These are phyloP conservation scores for Sesamia nonagrioides DNA, from an alignment of 1,140 invertebrate genomes.

Conservation along the genomic window DNA sequence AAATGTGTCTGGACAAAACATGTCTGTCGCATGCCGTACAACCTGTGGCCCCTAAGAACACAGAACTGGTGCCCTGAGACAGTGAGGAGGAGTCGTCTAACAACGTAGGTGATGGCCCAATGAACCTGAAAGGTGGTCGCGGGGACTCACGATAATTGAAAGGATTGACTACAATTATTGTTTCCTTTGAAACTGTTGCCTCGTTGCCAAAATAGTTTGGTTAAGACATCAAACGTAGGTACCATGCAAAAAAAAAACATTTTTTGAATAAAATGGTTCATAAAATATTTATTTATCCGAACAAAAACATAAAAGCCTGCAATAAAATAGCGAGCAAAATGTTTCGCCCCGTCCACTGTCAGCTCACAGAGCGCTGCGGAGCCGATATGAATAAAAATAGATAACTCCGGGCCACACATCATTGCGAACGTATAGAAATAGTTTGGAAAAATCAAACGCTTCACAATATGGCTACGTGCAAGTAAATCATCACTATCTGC, in stretches of 20 bases:
- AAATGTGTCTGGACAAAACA: no score
- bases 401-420: conserved; percentile 30
- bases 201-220: no score
- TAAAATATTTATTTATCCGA: conserved; percentile 26
- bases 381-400: conserved; percentile 40
- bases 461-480: not conserved
- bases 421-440: conserved; percentile 25
- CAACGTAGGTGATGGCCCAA: no score
- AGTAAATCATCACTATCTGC: not conserved
- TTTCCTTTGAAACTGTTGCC: no score
- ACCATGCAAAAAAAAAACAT: not conserved
- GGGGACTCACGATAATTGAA: no score
- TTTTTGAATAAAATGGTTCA: not conserved
- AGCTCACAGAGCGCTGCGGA: not conserved
- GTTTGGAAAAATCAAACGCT: conserved; percentile 23
- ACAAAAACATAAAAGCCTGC: conserved; percentile 30
- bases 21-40: no score
- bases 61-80: no score
- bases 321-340: conserved; percentile 40
- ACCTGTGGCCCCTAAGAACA: no score
- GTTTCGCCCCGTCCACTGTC: conserved; percentile 25
- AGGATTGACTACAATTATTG: no score
- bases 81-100: no score
- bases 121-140: no score
- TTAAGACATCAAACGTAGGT: no score